Percentiles rank a stretch among this genome's conserved stretches.
Evolutionary conservation across 2,797 vertebrate genomes (phyloP).

Genomic region (Thunnus albacares): DNA sequence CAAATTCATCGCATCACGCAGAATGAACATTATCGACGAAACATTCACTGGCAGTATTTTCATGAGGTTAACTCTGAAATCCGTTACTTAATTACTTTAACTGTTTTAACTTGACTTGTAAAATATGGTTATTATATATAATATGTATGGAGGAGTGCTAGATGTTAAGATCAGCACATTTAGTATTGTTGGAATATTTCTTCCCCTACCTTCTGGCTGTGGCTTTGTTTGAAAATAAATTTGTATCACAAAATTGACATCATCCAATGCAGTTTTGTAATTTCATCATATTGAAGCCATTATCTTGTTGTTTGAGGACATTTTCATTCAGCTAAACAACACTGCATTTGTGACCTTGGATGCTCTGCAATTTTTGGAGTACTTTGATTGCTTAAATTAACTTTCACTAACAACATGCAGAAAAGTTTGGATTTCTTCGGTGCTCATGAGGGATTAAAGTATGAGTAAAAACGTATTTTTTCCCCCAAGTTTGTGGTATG

Average conservation of each 20-base stretch:
- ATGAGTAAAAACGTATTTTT: no score
- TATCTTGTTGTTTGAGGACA: no score
- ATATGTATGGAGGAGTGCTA: neutral
- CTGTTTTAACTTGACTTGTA: no score
- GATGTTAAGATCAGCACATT: no score
- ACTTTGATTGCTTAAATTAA: conserved; percentile 4
- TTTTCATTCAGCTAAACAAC: neutral
- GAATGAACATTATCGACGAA: neutral
- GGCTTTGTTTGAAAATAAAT: neutral
- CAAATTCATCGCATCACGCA: neutral
- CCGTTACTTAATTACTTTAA: no score
- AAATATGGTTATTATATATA: no score
- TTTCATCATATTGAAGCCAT: neutral
- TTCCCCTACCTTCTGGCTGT: no score
- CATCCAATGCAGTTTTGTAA: neutral
- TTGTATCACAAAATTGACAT: neutral
- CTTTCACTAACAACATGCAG: neutral
- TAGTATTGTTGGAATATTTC: no score
- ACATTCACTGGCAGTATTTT: neutral
- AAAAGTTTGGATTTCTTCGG: no score
- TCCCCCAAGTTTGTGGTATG: no score
- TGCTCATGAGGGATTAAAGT: no score
- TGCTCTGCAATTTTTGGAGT: neutral
- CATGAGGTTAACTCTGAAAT: neutral
- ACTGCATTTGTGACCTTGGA: neutral